A percentile compares a stretch with the other conserved stretches of the same genome.
Conservation (phyloP, 2,888 invertebrate genomes). For the Biston betularia region DNA sequence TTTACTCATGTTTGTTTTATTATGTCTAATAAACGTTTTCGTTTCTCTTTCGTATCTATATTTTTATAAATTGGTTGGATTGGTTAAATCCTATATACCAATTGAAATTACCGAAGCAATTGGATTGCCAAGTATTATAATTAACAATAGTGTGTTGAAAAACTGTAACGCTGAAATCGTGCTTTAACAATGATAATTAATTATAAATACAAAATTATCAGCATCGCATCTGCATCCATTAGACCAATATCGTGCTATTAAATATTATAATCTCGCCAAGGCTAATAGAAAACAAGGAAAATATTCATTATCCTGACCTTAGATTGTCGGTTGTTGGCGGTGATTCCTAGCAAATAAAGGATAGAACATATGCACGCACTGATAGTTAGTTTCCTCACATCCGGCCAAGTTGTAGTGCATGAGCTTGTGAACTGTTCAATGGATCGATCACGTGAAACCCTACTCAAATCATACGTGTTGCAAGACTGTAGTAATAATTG, state of each 20-base stretch:
- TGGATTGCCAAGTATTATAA: constrained; percentile 11
- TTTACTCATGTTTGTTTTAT: too few relatives aligned
- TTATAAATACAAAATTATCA: constrained; percentile 18
- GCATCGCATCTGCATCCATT: constrained; percentile 21
- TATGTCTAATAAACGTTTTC: too few relatives aligned
- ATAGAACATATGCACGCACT: constrained; percentile 38
- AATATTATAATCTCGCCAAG: constrained; percentile 55
- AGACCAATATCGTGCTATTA: constrained; percentile 20
- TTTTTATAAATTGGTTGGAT: too few relatives aligned
- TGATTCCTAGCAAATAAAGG: constrained; percentile 50
- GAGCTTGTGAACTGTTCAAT: constrained; percentile 17
- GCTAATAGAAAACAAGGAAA: constrained; percentile 74
- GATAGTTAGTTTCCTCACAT: constrained; percentile 33
- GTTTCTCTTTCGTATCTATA: too few relatives aligned
- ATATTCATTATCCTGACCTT: constrained; percentile 61
- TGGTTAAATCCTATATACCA: too few relatives aligned
- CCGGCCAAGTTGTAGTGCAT: constrained; percentile 20
- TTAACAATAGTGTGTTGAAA: constrained; percentile 16
- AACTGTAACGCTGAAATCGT: constrained; percentile 9
- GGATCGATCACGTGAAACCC: constrained; percentile 20
- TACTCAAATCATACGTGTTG: constrained; percentile 10
- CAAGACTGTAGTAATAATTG: constrained; percentile 24
- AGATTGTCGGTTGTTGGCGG: constrained; percentile 48
- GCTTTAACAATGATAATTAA: constrained; percentile 14
- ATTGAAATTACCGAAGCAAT: neutral